Conservation (phyloP, 2,113 vertebrate genomes). For the Cacatua alba region DNA sequence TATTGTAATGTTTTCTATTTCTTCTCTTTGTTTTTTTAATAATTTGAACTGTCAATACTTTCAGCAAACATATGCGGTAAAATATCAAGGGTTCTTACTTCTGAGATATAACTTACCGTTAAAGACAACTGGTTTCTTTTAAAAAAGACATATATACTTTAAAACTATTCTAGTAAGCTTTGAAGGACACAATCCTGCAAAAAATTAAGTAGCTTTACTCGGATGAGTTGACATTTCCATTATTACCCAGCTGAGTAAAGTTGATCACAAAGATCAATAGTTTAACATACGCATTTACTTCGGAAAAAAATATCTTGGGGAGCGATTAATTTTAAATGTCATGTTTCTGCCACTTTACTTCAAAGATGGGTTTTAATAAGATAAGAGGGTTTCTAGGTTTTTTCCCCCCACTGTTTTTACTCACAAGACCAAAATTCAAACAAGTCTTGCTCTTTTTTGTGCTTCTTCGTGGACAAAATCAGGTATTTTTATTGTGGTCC, state of each 20-base stretch:
- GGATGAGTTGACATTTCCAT: neutral
- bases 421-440: neutral
- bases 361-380: neutral
- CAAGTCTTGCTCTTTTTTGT: neutral
- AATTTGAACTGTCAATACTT: neutral
- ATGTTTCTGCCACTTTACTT: neutral
- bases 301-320: neutral
- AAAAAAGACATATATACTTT: neutral
- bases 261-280: constrained; percentile 7
- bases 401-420: neutral
- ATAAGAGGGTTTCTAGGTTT: neutral
- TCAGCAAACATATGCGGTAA: neutral
- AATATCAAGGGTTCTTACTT: neutral
- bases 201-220: neutral
- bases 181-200: neutral
- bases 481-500: neutral
- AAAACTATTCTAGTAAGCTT: neutral
- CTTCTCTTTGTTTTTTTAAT: neutral
- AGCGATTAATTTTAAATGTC: neutral
- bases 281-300: neutral
- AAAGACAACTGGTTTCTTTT: neutral
- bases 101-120: neutral
- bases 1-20: neutral
- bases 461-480: neutral
- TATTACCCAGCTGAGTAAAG: neutral